These are phyloP conservation scores for Rhyacophila evoluta DNA, from an alignment of 2,888 invertebrate genomes.

Conservation along the genomic window DNA sequence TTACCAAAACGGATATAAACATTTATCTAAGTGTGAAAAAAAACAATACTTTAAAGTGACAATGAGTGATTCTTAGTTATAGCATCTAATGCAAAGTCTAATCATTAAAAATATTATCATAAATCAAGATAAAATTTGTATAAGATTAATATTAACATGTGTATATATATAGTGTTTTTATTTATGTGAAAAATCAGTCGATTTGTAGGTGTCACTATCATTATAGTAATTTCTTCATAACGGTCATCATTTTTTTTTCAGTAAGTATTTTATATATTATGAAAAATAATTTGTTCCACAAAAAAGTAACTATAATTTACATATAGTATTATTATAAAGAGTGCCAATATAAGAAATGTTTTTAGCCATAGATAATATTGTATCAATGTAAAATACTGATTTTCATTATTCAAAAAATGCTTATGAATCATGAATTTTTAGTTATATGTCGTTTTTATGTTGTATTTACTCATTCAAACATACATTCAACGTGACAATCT, in stretches of 20 bases:
- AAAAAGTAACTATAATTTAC: neutral
- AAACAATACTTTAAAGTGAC: neutral
- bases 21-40: conserved; percentile 10
- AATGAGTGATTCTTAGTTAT: neutral
- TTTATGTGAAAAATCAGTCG: conserved; percentile 3
- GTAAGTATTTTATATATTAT: neutral
- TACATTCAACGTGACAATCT: no score
- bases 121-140: neutral
- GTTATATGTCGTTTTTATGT: no score
- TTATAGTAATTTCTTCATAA: neutral
- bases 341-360: neutral
- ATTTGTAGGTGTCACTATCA: neutral
- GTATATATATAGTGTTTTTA: conserved; percentile 10
- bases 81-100: conserved; percentile 4
- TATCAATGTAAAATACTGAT: neutral
- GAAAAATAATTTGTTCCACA: no score
- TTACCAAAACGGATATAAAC: neutral
- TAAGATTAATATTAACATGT: neutral
- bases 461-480: no score
- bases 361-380: neutral
- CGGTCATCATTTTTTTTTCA: neutral
- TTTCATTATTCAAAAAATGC: neutral
- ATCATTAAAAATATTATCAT: neutral
- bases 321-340: conserved; percentile 12
- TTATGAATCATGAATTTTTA: neutral